Evolutionary conservation across 53 echinoderm and acorn worm genomes (phyloP).

Genomic region (Temnopleurus reevesii): DNA sequence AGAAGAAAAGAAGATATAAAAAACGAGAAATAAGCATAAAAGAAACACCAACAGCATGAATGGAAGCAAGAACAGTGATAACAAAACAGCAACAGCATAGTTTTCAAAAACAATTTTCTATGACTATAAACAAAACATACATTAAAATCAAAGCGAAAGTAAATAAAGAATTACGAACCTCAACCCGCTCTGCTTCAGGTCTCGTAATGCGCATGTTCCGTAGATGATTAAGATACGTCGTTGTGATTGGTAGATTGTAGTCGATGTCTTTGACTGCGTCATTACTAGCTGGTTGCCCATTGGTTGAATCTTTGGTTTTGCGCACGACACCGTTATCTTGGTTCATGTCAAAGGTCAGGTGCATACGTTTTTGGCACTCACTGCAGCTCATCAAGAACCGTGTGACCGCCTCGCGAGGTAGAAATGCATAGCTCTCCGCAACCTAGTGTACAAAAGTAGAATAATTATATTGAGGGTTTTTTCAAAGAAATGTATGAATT

Average conservation of each 20-base stretch:
- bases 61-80: too few species aligned
- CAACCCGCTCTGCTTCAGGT: constrained; percentile 55
- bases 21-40: too few species aligned
- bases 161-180: too few species aligned
- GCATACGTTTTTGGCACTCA: constrained; percentile 97
- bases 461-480: too few species aligned
- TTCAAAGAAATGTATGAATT: too few species aligned
- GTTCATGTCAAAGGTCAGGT: constrained; percentile 71
- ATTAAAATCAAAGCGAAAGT: too few species aligned
- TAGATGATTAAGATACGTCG: constrained; percentile 87
- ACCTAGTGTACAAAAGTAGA: constrained; percentile 67
- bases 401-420: constrained; percentile 95
- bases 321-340: constrained; percentile 42
- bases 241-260: constrained; percentile 93
- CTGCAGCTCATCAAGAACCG: constrained; percentile 96
- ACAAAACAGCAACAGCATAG: too few species aligned
- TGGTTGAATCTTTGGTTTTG: constrained; percentile 50
- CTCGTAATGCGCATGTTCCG: constrained; percentile 77
- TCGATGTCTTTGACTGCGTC: constrained; percentile 67
- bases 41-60: too few species aligned
- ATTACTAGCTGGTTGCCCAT: constrained; percentile 28
- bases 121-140: not conserved
- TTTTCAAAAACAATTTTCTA: too few species aligned
- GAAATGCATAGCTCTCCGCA: constrained; percentile 93
- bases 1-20: too few species aligned